Base-by-base conservation (phyloP, 2,888 invertebrate species). In the Crossocerus cetratus region DNA sequence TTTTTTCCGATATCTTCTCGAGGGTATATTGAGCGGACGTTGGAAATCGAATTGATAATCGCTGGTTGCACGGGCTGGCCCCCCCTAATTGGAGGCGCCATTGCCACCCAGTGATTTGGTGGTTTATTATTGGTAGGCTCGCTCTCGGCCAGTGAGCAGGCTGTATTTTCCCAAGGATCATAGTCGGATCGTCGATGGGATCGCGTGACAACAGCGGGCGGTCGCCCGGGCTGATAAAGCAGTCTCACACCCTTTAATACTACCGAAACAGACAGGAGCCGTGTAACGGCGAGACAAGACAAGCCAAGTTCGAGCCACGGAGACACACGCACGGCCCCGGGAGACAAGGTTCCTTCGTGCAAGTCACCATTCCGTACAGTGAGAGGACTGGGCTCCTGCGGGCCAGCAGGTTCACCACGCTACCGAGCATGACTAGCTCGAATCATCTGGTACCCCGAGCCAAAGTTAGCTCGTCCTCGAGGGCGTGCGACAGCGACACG, bases 161-260 rank as follows among this genome's bases (percentile, higher is more conserved):
- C 32, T 32, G 32, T 8, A 32, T 32, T 32, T 32, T 32, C 32
- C 32, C 32, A 32, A 32, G 32, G 32, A 32, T 3, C 8, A 3
- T 32, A 42, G 61, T 65, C 54, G 55, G 63, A 23, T 45, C 45
- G n/a, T 21, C 65, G 87, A 88, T 88, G 85, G 76, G 83, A 87
- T 87, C 87, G 78, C 87, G 83, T 88, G 89, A 90, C 89, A 89
- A 83, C 87, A 84, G 84, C 88, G 87, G 86, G 87, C 85, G 86
- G 87, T 85, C 87, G 86, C 49, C 14, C 49, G 69, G 77, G 69
- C 77, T 76, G 81, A 81, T 81, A 78, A 81, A 71, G 80, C 76
- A 75, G 76, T 75, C 78, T 77, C 76, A 74, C 78, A 80, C 78
- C 72, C 72, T 75, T 71, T 65, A 74, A 74, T 78, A 82, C 75